Percentiles rank a stretch among this genome's conserved stretches.
phyloP scores from a whole-genome alignment of 1,140 invertebrate genomes.

The Micrasema minimum region DNA sequence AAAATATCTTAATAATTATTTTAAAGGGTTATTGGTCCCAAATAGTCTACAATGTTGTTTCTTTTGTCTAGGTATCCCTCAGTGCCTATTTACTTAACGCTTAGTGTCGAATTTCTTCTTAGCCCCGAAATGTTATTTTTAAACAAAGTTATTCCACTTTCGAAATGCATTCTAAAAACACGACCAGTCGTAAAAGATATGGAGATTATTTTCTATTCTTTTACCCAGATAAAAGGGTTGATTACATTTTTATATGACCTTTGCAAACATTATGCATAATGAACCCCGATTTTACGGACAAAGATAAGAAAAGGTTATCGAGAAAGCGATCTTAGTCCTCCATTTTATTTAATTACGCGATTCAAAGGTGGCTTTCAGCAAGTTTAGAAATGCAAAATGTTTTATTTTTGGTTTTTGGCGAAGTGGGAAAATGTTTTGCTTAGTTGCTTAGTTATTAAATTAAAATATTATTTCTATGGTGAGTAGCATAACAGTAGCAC shows the following conservation, averaged over 20 bases:
- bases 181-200: conserved; percentile 28
- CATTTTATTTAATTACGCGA: conserved; percentile 28
- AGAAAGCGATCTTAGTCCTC: conserved; percentile 19
- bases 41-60: neutral
- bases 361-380: conserved; percentile 33
- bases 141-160: conserved; percentile 36
- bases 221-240: conserved; percentile 38
- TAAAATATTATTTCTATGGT: conserved; percentile 7
- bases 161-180: conserved; percentile 42
- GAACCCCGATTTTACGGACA: conserved; percentile 28
- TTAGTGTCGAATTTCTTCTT: conserved; percentile 27
- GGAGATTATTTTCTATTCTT: conserved; percentile 41
- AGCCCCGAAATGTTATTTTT: conserved; percentile 31
- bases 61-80: conserved; percentile 29
- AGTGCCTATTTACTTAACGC: conserved; percentile 35
- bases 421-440: neutral
- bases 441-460: conserved; percentile 5
- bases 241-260: conserved; percentile 41
- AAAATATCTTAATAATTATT: conserved; percentile 27
- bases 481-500: conserved; percentile 12
- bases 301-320: conserved; percentile 42
- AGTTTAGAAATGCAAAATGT: conserved; percentile 8
- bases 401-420: conserved; percentile 9
- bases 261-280: conserved; percentile 39
- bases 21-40: conserved; percentile 21